Evolutionary conservation across 92 coral and sea anemone species (phyloP).

Genomic region (Galaxea fascicularis): DNA sequence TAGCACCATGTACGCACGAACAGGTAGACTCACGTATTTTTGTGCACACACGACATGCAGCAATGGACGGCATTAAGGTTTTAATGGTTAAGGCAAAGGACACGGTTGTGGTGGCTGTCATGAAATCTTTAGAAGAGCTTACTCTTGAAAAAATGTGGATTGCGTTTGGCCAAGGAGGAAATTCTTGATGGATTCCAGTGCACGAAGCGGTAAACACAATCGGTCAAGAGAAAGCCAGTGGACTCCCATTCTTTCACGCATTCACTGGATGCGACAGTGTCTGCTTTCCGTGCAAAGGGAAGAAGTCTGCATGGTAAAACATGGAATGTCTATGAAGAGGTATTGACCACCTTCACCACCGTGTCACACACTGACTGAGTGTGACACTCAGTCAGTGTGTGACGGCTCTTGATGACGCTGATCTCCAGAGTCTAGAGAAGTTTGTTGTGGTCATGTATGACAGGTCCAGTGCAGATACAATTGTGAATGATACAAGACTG

Average conservation of each 20-base stretch:
- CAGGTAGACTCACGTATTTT: constrained; percentile 51
- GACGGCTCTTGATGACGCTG: constrained; percentile 25
- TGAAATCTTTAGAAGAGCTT: not conserved
- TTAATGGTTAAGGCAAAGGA: constrained; percentile 41
- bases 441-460: constrained; percentile 60
- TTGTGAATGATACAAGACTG: constrained; percentile 51
- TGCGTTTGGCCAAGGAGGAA: constrained; percentile 41
- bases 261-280: constrained; percentile 63
- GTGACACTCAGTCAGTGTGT: constrained; percentile 49
- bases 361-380: too few species aligned
- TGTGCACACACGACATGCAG: constrained; percentile 26
- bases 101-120: constrained; percentile 49
- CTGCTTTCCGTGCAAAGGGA: constrained; percentile 52
- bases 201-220: constrained; percentile 23
- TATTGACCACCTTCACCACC: constrained; percentile 22
- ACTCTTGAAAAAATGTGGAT: constrained; percentile 57
- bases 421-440: constrained; percentile 41
- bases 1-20: constrained; percentile 47
- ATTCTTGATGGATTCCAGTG: constrained; percentile 43
- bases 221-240: constrained; percentile 31
- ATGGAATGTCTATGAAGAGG: constrained; percentile 44
- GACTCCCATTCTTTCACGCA: constrained; percentile 53
- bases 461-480: constrained; percentile 49
- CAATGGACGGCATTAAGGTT: constrained; percentile 4
- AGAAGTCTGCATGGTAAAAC: constrained; percentile 68